phyloP scores from a whole-genome alignment of 2,888 invertebrate species.

The Melinopterus prodromus region DNA sequence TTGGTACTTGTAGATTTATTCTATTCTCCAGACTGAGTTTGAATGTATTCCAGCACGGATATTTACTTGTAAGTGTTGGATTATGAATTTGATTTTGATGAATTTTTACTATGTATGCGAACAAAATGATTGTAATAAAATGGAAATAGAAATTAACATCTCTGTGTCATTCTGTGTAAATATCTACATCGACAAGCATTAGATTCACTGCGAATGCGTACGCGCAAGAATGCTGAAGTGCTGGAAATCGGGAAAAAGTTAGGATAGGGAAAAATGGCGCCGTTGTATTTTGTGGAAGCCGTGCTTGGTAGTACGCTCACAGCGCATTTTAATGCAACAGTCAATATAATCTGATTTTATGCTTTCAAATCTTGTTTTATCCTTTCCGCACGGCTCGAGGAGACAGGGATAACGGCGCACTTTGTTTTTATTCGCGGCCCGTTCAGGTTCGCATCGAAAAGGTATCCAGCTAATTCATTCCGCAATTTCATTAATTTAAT shows the following conservation, averaged over 20 bases:
- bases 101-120: too few relatives aligned
- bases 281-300: not conserved
- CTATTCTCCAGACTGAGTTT: too few relatives aligned
- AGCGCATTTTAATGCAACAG: not conserved
- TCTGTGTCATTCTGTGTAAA: not conserved
- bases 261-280: not conserved
- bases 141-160: too few relatives aligned
- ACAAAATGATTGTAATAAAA: too few relatives aligned
- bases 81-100: too few relatives aligned
- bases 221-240: not conserved
- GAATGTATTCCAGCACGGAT: too few relatives aligned
- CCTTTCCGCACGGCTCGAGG: not conserved
- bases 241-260: not conserved
- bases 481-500: conserved; percentile 17
- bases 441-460: conserved; percentile 6
- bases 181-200: not conserved
- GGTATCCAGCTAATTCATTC: conserved; percentile 19
- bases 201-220: not conserved
- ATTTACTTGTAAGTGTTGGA: too few relatives aligned
- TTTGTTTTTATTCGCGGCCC: not conserved
- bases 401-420: not conserved
- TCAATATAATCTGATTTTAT: conserved; percentile 4
- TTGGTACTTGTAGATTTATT: too few relatives aligned
- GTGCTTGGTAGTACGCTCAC: not conserved
- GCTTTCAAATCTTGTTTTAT: conserved; percentile 4